Evolutionary conservation across 2,113 vertebrate genomes (phyloP), one percentile per base, ranked within the genome.

Genomic region (Trochalopteron elliotii): DNA sequence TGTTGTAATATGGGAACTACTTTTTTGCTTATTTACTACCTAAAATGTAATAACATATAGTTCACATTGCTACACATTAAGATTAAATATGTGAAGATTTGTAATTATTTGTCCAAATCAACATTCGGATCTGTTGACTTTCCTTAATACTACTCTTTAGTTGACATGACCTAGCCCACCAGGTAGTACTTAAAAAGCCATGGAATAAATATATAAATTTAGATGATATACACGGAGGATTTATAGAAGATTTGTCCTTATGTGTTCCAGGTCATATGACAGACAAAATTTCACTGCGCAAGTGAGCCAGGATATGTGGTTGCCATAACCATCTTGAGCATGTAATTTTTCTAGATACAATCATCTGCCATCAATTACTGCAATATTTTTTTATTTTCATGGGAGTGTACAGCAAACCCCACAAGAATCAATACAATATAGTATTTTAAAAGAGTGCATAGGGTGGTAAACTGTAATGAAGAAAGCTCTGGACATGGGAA

Each of bases 181-280:
- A 12, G 20, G 10, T 10, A 61, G 42, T 52, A 19, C 53, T 63
- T 77, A 28, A 81, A 77, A 71, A 71, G 11, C 4, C 12, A 10
- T 17, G 10, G 23, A 5, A 20, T n/a, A 60, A 37, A n/a, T 60
- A 39, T 5, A 33, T 45, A 1, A 0, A 28, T 24, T 30, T 30
- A n/a, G 40, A 37, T 13, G 20, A 30, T 7, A 31, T 9, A 52
- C 7, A 44, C 9, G n/a, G 31, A 30, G 28, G 19, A 50, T 64
- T 78, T 87, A 35, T 50, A 33, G 42, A 45, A 30, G 9, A 21
- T 77, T 55, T 63, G 39, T 55, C 28, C 5, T 49, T 49, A 19
- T 18, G 7, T 59, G 8, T 44, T 71, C 11, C 19, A 45, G 28
- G 25, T 45, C 39, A 50, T 30, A 27, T 3, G 8, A 76, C 20